These are phyloP conservation scores for Eustalomyia histrio DNA, from an alignment of 2,888 invertebrate genomes.

Conservation along the genomic window DNA sequence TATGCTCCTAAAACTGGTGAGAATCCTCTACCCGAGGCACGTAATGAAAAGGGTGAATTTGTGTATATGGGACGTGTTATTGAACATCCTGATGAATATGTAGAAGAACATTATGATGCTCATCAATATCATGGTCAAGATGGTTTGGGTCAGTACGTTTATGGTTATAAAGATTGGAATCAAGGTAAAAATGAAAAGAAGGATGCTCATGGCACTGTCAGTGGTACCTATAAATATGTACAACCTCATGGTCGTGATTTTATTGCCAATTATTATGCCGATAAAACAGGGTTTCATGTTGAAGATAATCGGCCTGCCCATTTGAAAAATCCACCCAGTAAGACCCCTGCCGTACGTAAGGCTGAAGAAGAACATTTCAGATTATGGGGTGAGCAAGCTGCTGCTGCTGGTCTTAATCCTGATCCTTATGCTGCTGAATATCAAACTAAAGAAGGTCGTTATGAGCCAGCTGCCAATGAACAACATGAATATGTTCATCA, in stretches of 20 bases:
- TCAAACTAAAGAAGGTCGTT: constrained; percentile 73
- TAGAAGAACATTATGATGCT: constrained; percentile 86
- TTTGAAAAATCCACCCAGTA: constrained; percentile 83
- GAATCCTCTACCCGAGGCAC: constrained; percentile 79
- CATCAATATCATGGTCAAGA: constrained; percentile 87
- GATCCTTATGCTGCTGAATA: constrained; percentile 79
- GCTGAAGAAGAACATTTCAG: constrained; percentile 85
- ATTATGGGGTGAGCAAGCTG: constrained; percentile 85
- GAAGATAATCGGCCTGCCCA: constrained; percentile 86
- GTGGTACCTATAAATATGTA: constrained; percentile 87
- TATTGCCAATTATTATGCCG: constrained; percentile 84
- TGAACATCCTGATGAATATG: constrained; percentile 83
- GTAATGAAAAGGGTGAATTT: constrained; percentile 76
- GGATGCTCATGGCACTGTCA: constrained; percentile 83
- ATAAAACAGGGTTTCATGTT: constrained; percentile 88
- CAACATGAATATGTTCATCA: constrained; percentile 75
- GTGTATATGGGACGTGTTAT: constrained; percentile 82
- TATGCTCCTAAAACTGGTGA: constrained; percentile 82
- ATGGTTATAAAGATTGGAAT: constrained; percentile 87
- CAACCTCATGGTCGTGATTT: constrained; percentile 80
- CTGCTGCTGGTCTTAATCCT: constrained; percentile 80
- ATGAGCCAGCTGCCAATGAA: constrained; percentile 73
- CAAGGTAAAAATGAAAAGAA: constrained; percentile 87
- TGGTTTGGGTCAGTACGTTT: constrained; percentile 85
- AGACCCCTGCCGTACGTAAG: constrained; percentile 86